Evolutionary conservation across 2,113 vertebrate genomes (phyloP), one percentile per base, ranked within the genome.

Genomic region (Gallinago undulata): DNA sequence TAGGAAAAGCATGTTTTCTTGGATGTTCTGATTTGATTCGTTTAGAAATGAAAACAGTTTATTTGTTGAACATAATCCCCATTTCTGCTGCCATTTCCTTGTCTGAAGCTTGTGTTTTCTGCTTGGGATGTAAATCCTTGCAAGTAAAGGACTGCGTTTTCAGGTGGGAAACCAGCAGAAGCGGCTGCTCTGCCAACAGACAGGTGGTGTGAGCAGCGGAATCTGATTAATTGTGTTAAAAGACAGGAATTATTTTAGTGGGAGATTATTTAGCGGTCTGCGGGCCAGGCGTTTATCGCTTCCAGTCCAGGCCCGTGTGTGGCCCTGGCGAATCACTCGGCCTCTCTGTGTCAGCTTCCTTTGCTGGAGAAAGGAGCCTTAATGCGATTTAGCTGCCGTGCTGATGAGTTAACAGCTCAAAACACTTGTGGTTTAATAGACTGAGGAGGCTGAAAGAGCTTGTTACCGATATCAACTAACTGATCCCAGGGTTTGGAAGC

Each of bases 221-320:
- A 57, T 21, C 47, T 62, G 75, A 24, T 48, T 41, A 41, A 33
- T 30, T 30, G 24, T 31, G 28, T 21, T 45, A 56, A 60, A n/a
- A 66, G 57, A 28, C 39, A 48, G 62, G 63, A 67, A 10, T 33
- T 11, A 4, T 8, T 55, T 7, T 7, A 43, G 73, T 25, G 55
- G 27, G 43, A 43, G 45, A 66, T n/a, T 10, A 3, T 55, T 55
- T 30, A 30, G 51, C 28, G 55, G 31, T 55, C 56, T 78, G 27
- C 0, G 9, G 45, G 56, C 50, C 55, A 28, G 35, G 55, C 19
- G 0, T 23, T 60, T n/a, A 33, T 45, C 1, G 1, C 47, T 39
- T 35, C 53, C 47, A 12, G 23, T 22, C 28, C 90, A 41, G 9
- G 10, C 80, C 63, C 48, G 33, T 6, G 1, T 7, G 22, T 51